Base-by-base conservation (phyloP, 2,113 vertebrate genomes). In the Cinclus mexicanus region DNA sequence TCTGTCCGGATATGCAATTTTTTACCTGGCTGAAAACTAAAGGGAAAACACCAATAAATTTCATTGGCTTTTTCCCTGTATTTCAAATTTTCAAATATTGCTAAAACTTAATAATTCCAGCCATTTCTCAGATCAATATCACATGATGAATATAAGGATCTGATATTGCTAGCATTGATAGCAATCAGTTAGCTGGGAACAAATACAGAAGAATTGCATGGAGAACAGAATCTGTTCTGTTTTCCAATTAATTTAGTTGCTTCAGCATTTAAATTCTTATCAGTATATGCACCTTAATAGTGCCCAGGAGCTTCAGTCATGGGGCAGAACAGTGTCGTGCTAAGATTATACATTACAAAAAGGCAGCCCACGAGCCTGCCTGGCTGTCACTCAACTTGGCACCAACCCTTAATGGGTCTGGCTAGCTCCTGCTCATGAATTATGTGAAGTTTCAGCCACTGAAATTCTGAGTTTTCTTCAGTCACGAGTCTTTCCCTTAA, bases 251-350 rank as follows among this genome's bases (percentile, higher is more conserved):
- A 33, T 69, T 64, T 35, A 15, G 68, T 88, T 91, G 41, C 68
- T 76, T 77, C 72, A n/a, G 21, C 33, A 35, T 65, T 89, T 72
- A 28, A 79, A 77, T 72, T 72, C 46, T 87, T 35, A 41, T 37
- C 5, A 8, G 21, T 29, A 10, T 29, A 21, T 64, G 29, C 31
- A 61, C 46, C 28, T 31, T 55, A 50, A 67, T n/a, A 79, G 35
- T 24, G 63, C 6, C 10, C 29, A n/a, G 41, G 44, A 41, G 14
- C 50, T 93, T 69, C 84, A 61, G 28, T 22, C n/a, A 31, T 29
- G 68, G 67, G 44, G 44, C 24, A 87, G 68, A 89, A 77, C 0
- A 3, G 41, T 0, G 0, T 14, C 68, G 33, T 56, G 23, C 42
- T 59, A 18, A 37, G 39, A 63, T 12, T n/a, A 6, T 6, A 25